A percentile compares a stretch with the other conserved stretches of the same genome.
Conservation (phyloP, 2,113 vertebrate genomes). For the Monopterus albus region DNA sequence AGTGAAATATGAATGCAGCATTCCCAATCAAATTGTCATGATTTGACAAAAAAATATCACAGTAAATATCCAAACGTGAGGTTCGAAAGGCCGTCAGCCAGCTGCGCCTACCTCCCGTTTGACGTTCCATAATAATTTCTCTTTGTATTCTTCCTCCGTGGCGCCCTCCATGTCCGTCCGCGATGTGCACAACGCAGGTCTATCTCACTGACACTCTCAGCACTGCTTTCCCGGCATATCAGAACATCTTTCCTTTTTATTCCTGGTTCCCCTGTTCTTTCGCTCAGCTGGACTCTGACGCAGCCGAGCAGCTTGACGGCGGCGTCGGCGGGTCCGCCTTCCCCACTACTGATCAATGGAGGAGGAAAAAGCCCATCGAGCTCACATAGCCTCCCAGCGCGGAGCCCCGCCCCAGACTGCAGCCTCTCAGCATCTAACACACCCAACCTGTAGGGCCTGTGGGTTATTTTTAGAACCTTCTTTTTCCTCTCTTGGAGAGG, state of each 20-base stretch:
- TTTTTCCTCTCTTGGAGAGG: not conserved
- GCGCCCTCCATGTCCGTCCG: constrained; percentile 84
- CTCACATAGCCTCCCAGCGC: constrained; percentile 20
- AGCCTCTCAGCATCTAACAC: constrained; percentile 41
- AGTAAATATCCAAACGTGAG: not conserved
- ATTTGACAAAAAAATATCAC: not conserved
- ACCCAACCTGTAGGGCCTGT: constrained; percentile 54
- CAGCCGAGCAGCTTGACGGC: constrained; percentile 66
- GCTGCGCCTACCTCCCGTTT: constrained; percentile 88
- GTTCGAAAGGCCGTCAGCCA: not conserved
- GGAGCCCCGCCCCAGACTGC: constrained; percentile 42
- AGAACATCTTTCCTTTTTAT: constrained; percentile 32
- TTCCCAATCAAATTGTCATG: not conserved
- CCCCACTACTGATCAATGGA: constrained; percentile 75
- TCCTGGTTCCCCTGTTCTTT: constrained; percentile 49
- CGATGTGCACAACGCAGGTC: constrained; percentile 33
- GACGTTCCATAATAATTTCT: constrained; percentile 93
- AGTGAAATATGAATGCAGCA: not conserved
- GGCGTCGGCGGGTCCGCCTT: constrained; percentile 73
- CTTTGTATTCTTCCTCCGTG: constrained; percentile 87
- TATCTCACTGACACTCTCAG: constrained; percentile 5
- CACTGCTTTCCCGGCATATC: constrained; percentile 18
- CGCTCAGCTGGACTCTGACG: constrained; percentile 76
- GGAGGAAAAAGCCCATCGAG: constrained; percentile 8
- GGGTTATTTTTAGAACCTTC: constrained; percentile 52